phyloP scores from a whole-genome alignment of 2,888 invertebrate genomes.

The Dryococelus australis region DNA sequence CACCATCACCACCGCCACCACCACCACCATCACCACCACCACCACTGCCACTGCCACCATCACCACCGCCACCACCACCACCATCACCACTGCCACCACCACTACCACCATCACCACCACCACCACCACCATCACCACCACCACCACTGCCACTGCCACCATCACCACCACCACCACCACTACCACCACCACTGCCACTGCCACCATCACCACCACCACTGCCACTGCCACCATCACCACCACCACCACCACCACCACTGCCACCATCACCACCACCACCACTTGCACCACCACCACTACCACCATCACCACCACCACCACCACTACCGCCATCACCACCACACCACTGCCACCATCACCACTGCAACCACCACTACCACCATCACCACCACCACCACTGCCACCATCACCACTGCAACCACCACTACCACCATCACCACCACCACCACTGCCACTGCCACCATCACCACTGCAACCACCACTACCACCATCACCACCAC shows the following conservation, averaged over 20 bases:
- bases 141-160: background rate
- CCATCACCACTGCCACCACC: background rate
- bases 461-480: too few relatives aligned
- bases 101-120: background rate
- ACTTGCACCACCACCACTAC: background rate
- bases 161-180: background rate
- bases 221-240: background rate
- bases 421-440: too few relatives aligned
- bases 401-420: too few relatives aligned
- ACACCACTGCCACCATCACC: too few relatives aligned
- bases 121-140: background rate
- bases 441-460: too few relatives aligned
- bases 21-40: background rate
- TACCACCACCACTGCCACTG: background rate
- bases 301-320: background rate
- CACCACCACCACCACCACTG: conserved; percentile 25
- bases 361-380: too few relatives aligned
- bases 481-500: background rate
- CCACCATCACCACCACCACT: background rate
- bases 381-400: too few relatives aligned
- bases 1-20: background rate
- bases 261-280: conserved; percentile 23
- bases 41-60: background rate
- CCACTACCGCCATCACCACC: too few relatives aligned
- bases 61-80: background rate